Conservation (phyloP, 2,888 invertebrate genomes). For the Catonia carolina region DNA sequence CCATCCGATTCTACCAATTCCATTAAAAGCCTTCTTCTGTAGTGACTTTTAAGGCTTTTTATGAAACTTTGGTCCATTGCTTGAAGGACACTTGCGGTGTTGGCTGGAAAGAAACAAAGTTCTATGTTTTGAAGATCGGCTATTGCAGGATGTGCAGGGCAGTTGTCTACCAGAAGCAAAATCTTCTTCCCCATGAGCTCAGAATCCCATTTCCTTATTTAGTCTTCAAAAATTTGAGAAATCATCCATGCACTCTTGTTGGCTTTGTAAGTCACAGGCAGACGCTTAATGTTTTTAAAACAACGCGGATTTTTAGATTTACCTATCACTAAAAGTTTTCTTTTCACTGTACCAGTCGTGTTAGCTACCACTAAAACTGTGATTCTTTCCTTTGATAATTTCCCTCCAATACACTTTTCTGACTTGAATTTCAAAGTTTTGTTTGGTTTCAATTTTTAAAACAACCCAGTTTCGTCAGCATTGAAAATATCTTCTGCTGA, state of each 20-base stretch:
- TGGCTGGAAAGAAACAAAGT: too few relatives aligned
- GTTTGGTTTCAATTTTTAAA: not conserved
- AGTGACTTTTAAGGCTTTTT: too few relatives aligned
- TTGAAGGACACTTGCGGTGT: too few relatives aligned
- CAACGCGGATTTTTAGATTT: not conserved
- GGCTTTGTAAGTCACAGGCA: constrained; percentile 2
- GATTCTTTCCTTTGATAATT: not conserved
- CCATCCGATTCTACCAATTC: too few relatives aligned
- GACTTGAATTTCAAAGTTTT: constrained; percentile 1
- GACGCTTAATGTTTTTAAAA: constrained; percentile 7
- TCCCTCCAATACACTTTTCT: not conserved
- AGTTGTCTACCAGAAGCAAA: too few relatives aligned
- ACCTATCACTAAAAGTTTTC: not conserved
- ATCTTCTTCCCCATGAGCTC: too few relatives aligned
- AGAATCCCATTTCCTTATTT: too few relatives aligned
- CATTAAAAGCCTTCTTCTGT: too few relatives aligned
- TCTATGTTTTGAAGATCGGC: too few relatives aligned
- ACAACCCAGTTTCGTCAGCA: constrained; percentile 3
- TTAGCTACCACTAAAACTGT: not conserved
- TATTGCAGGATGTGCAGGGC: too few relatives aligned
- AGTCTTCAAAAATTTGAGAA: too few relatives aligned
- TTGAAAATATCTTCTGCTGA: constrained; percentile 4
- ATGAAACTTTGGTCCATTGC: too few relatives aligned
- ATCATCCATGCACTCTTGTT: not conserved
- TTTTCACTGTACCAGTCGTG: not conserved